Percentiles rank a stretch among this genome's conserved stretches.
Evolutionary conservation across 2,797 vertebrate genomes (phyloP).

Genomic region (Crocidura indochinensis): DNA sequence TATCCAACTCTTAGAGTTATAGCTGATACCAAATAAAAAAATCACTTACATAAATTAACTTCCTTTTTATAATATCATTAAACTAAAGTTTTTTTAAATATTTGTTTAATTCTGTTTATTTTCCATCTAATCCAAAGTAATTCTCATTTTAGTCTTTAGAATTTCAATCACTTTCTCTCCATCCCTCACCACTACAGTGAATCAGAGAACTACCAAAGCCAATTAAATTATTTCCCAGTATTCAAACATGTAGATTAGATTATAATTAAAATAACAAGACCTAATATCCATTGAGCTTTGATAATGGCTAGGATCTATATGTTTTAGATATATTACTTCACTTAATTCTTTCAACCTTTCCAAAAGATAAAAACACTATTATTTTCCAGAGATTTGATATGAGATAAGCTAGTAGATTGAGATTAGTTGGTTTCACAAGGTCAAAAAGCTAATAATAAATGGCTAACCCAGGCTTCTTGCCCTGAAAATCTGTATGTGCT

Average conservation of each 20-base stretch:
- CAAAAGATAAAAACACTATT: no score
- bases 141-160: conserved; percentile 27
- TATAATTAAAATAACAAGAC: conserved; percentile 49
- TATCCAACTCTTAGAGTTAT: background rate
- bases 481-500: background rate
- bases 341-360: background rate
- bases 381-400: no score
- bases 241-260: conserved; percentile 1
- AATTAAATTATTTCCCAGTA: conserved; percentile 20
- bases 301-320: background rate
- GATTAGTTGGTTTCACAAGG: conserved; percentile 11
- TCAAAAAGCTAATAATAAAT: background rate
- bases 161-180: background rate
- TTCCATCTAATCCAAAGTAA: conserved; percentile 41
- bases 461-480: background rate
- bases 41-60: conserved; percentile 33
- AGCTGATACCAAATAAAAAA: conserved; percentile 32
- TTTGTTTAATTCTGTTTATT: background rate
- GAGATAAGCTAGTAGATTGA: conserved; percentile 37
- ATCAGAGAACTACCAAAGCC: conserved; percentile 4
- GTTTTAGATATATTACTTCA: background rate
- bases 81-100: conserved; percentile 29
- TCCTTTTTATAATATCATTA: background rate
- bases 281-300: conserved; percentile 26
- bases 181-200: background rate